Evolutionary conservation across 1,140 invertebrate genomes (phyloP).

Genomic region (Lasioglossum baleicum): DNA sequence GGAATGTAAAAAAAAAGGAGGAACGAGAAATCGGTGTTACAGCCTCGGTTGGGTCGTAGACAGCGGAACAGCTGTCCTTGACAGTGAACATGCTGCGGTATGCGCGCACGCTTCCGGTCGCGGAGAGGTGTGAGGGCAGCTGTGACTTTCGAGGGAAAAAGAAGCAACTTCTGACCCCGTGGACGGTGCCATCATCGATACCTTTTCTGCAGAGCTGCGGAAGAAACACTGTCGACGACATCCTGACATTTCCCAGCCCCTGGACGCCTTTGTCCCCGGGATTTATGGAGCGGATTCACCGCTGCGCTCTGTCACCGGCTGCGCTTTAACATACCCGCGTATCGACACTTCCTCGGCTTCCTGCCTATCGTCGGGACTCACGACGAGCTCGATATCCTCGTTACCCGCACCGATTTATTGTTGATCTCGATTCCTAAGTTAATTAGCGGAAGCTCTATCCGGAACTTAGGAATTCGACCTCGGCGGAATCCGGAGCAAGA

Average conservation of each 20-base stretch:
- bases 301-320: too few species aligned
- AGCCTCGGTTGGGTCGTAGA: conserved; percentile 10
- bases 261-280: conserved; percentile 20
- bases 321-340: too few species aligned
- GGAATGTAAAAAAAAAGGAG: neutral
- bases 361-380: conserved; percentile 8
- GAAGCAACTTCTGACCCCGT: conserved; percentile 18
- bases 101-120: conserved; percentile 51
- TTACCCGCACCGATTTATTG: neutral
- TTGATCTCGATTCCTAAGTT: conserved; percentile 21
- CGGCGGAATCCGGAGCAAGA: neutral
- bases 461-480: neutral
- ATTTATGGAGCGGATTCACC: conserved; percentile 32
- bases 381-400: conserved; percentile 5
- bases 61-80: conserved; percentile 60
- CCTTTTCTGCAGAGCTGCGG: conserved; percentile 33
- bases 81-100: conserved; percentile 60
- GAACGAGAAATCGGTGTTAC: conserved; percentile 34
- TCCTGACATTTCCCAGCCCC: conserved; percentile 45
- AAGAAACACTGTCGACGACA: conserved; percentile 45
- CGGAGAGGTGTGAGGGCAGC: conserved; percentile 50
- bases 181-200: conserved; percentile 31
- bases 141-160: conserved; percentile 46
- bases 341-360: conserved; percentile 1
- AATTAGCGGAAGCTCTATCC: conserved; percentile 30